Conservation (phyloP, 2,797 vertebrate species). For the Enteromius viviparus region DNA sequence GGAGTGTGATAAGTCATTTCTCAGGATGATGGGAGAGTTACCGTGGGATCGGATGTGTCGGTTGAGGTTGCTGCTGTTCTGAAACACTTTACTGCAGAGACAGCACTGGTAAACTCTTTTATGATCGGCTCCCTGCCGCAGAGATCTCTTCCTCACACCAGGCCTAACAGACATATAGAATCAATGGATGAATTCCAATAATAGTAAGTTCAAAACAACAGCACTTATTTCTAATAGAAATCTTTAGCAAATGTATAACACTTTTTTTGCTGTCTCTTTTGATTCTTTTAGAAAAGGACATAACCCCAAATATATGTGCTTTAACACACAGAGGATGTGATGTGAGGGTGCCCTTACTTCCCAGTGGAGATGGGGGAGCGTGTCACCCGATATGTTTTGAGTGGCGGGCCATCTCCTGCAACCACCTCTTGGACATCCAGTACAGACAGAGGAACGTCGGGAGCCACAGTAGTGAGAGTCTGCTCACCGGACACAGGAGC, state of each 20-base stretch:
- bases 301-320: not conserved
- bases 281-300: not conserved
- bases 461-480: constrained; percentile 39
- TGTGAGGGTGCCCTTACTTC: constrained; percentile 56
- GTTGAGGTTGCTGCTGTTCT: constrained; percentile 99
- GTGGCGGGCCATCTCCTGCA: constrained; percentile 49
- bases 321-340: constrained; percentile 2
- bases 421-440: constrained; percentile 58
- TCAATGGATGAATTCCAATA: not conserved
- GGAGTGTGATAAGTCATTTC: not conserved
- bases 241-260: not conserved
- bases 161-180: constrained; percentile 63
- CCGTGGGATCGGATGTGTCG: constrained; percentile 95
- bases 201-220: not conserved
- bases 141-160: constrained; percentile 78
- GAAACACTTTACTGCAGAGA: constrained; percentile 94
- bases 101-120: constrained; percentile 92
- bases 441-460: constrained; percentile 47
- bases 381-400: constrained; percentile 57
- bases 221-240: not conserved
- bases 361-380: constrained; percentile 54
- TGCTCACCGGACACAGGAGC: constrained; percentile 54
- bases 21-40: constrained; percentile 62
- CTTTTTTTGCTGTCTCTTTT: not conserved
- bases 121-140: constrained; percentile 86